Evolutionary conservation across 2,113 vertebrate genomes (phyloP).

Genomic region (Syngnathus floridae): DNA sequence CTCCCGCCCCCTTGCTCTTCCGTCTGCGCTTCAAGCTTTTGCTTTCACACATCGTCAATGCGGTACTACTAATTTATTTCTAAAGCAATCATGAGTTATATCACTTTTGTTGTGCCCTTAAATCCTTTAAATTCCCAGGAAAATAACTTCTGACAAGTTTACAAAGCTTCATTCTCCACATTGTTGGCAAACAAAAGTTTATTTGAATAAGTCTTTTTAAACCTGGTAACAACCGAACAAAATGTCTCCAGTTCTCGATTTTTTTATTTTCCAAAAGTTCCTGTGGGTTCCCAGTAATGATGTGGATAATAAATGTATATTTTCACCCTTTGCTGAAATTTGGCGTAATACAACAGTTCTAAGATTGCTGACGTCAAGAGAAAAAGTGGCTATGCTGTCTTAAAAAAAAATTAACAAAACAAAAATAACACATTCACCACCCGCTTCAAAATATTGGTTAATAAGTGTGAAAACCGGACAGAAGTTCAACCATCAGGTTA

Average conservation of each 20-base stretch:
- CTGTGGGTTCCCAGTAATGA: neutral
- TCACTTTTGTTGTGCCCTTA: neutral
- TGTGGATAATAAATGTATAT: neutral
- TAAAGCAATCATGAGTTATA: neutral
- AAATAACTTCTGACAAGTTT: neutral
- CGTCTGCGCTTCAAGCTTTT: neutral
- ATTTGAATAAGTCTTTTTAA: neutral
- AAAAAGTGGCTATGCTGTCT: neutral
- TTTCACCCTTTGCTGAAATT: too few species aligned
- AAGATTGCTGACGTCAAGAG: neutral
- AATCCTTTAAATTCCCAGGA: neutral
- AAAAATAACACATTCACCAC: neutral
- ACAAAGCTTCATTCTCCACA: neutral
- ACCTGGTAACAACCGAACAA: neutral
- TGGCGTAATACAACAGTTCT: neutral
- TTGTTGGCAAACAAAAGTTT: neutral
- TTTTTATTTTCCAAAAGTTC: neutral
- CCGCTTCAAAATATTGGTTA: neutral
- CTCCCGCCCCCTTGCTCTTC: constrained; percentile 4
- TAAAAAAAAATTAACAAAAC: neutral
- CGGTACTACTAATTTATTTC: neutral
- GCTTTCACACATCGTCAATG: neutral
- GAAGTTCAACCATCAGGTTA: neutral
- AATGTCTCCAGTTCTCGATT: neutral
- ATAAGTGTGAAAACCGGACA: neutral